A percentile compares a stretch with the other conserved stretches of the same genome.
phyloP scores from a whole-genome alignment of 2,113 vertebrate genomes.

The Chrysochloris asiatica region DNA sequence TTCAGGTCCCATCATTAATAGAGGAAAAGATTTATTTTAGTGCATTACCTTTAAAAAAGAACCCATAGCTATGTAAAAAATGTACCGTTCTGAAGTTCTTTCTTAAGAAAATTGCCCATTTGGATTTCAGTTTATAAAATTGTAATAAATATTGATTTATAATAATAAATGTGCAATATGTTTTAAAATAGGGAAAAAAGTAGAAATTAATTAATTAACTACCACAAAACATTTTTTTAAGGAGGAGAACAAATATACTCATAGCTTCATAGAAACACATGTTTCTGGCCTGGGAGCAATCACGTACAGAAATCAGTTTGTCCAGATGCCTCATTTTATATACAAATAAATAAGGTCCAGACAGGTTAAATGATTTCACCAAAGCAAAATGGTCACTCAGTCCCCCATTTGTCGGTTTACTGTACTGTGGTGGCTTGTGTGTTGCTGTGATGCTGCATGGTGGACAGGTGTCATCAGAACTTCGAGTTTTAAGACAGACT shows the following conservation, averaged over 20 bases:
- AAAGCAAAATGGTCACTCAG: background rate
- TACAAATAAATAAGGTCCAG: background rate
- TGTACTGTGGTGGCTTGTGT: background rate
- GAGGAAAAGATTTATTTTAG: constrained; percentile 51
- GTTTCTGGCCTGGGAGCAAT: background rate
- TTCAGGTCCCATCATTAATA: constrained; percentile 5
- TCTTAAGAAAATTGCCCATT: constrained; percentile 48
- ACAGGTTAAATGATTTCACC: background rate
- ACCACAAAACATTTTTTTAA: background rate
- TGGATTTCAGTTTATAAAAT: constrained; percentile 23
- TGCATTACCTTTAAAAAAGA: background rate
- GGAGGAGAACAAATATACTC: background rate
- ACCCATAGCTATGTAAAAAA: background rate
- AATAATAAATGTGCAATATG: background rate
- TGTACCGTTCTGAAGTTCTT: background rate
- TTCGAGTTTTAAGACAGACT: background rate
- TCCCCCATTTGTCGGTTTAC: background rate
- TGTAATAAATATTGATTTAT: constrained; percentile 27
- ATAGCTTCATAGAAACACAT: background rate
- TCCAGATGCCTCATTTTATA: background rate
- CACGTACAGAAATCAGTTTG: background rate
- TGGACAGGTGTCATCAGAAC: background rate
- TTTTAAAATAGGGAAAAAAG: background rate
- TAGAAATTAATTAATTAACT: constrained; percentile 10
- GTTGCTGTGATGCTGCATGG: background rate